phyloP scores from a whole-genome alignment of 2,113 vertebrate genomes.

The Plecturocebus donacophilus region DNA sequence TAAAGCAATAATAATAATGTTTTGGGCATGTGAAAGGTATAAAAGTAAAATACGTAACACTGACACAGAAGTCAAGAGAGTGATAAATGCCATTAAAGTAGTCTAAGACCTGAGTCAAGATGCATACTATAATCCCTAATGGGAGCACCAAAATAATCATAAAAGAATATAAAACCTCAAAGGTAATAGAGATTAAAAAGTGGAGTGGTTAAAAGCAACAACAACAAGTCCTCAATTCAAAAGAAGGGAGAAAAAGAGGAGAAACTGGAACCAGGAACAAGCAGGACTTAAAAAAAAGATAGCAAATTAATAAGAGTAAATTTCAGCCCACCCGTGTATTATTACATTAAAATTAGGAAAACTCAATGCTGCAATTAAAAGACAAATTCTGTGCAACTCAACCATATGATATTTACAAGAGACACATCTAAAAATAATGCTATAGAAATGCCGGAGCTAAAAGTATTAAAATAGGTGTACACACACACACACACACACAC shows the following conservation, averaged over 20 bases:
- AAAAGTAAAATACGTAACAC: background rate
- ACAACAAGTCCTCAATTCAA: background rate
- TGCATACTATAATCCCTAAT: background rate
- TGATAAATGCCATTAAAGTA: background rate
- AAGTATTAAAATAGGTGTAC: background rate
- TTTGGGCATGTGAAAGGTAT: background rate
- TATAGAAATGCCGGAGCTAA: background rate
- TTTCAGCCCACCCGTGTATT: background rate
- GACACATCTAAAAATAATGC: background rate
- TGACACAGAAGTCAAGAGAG: background rate
- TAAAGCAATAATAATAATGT: background rate
- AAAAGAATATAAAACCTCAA: background rate
- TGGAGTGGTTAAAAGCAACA: background rate
- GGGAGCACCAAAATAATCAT: background rate
- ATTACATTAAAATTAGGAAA: background rate
- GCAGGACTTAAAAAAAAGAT: background rate
- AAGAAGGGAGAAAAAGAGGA: background rate
- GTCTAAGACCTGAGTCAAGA: background rate
- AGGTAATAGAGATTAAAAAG: background rate
- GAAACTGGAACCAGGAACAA: background rate
- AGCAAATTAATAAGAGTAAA: background rate
- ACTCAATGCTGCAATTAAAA: constrained; percentile 16
- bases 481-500: rapidly evolving
- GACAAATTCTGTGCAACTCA: background rate
- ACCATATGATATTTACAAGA: background rate